Base-by-base conservation (phyloP, 2,113 vertebrate species). In the Hippocampus mohnikei region DNA sequence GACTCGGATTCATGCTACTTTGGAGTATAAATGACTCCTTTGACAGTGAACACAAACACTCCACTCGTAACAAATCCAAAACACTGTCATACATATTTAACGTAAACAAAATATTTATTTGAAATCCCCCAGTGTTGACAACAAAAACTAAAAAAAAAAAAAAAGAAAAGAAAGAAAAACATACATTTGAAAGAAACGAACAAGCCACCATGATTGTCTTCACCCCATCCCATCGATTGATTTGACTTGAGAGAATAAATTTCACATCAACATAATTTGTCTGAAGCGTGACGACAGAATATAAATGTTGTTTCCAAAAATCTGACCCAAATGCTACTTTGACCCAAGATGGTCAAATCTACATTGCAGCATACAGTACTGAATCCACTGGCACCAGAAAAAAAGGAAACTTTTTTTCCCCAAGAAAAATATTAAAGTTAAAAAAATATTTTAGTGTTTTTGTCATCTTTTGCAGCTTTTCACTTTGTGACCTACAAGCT, bases 31-130 rank as follows among this genome's bases (percentile, higher is more conserved):
- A 52, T n/a, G 8, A 50, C 16, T 50, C 5, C 5, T 50, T 50
- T 18, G 18, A 50, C 18, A 50, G 46, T 18, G 3, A 48, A 48
- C 15, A 48, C 52, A n/a, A 55, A 55, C 21, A 55, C 52, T 58
- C 13, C 12, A 15, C 55, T 25, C 6, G 25, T 58, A 27, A 58
- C 55, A 58, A 13, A 58, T 23, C 12, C 20, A 18, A 65, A 44
- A 65, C 63, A 25, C 15, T 0, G 23, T 44, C 5, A 65, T 2
- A 27, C 8, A 23, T 9, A n/a, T 4, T 40, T 40, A 18, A 41
- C 33, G 63, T 65, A 27, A 46, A 65, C 44, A 65, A 41, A 65
- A 65, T 59, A 44, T 65, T 65, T 65, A 65, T 65, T 65, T 46
- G n/a, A 46, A 65, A 65, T 65, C 63, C 60, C 29, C 33, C 42